These are phyloP conservation scores for Apogon talboti DNA, from an alignment of 2,797 vertebrate genomes.

Conservation along the genomic window DNA sequence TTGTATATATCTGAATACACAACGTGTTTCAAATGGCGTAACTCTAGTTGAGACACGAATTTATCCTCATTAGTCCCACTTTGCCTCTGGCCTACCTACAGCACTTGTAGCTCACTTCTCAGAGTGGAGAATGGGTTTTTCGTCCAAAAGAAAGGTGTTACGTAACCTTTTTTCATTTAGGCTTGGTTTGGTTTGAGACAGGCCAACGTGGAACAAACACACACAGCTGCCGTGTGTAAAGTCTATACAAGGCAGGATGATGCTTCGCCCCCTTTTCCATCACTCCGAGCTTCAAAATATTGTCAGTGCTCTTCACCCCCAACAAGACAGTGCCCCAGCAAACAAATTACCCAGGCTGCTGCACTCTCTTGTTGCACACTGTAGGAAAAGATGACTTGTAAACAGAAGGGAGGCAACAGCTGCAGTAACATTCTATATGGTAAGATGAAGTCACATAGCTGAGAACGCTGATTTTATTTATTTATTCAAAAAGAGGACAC, in stretches of 20 bases:
- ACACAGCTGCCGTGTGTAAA: slow-evolving; percentile 32
- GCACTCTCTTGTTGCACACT: slow-evolving; percentile 37
- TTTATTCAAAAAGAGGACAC: slow-evolving; percentile 15
- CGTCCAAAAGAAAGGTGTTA: slow-evolving; percentile 45
- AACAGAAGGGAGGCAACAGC: slow-evolving; percentile 55
- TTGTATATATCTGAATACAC: slow-evolving; percentile 15
- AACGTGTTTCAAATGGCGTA: slow-evolving; percentile 19
- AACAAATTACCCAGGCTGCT: slow-evolving; percentile 63
- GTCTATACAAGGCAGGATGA: slow-evolving; percentile 30
- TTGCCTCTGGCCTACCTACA: slow-evolving; percentile 25
- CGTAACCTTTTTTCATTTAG: slow-evolving; percentile 39
- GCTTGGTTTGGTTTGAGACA: slow-evolving; percentile 27
- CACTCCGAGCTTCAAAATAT: slow-evolving; percentile 42
- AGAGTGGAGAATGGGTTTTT: slow-evolving; percentile 23
- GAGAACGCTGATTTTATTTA: slow-evolving; percentile 29
- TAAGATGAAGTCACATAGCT: slow-evolving; percentile 12
- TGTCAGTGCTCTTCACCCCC: slow-evolving; percentile 37
- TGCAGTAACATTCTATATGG: slow-evolving; percentile 45
- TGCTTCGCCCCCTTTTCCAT: slow-evolving; percentile 41
- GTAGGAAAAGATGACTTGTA: slow-evolving; percentile 56
- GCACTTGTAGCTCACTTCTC: slow-evolving; percentile 35
- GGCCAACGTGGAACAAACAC: slow-evolving; percentile 24
- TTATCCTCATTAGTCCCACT: slow-evolving; percentile 36
- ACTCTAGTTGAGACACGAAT: slow-evolving; percentile 14
- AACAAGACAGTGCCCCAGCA: slow-evolving; percentile 32